phyloP scores from a whole-genome alignment of 2,113 vertebrate species.

The Nyctereutes procyonoides region DNA sequence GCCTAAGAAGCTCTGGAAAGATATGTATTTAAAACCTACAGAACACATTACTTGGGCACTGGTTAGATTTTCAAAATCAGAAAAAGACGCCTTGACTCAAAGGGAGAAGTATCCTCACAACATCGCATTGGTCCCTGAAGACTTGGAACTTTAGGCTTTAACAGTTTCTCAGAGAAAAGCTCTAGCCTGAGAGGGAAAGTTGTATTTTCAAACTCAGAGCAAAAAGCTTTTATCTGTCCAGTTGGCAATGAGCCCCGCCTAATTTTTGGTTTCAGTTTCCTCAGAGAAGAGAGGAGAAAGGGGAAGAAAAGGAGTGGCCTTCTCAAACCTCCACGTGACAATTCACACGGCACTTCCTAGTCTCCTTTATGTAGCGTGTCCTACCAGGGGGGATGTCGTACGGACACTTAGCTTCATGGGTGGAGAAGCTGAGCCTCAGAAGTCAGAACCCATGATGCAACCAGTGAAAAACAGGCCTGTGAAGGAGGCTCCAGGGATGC shows the following conservation, averaged over 20 bases:
- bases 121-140: too few relatives aligned
- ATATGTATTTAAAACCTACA: background rate
- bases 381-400: rapidly evolving
- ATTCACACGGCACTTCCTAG: background rate
- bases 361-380: too few relatives aligned
- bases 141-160: background rate
- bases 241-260: background rate
- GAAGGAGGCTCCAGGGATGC: rapidly evolving
- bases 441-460: background rate
- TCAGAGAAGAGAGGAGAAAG: background rate
- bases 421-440: background rate
- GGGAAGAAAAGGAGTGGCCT: background rate
- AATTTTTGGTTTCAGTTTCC: constrained; percentile 72
- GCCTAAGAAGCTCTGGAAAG: background rate
- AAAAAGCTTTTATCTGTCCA: background rate
- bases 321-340: background rate
- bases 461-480: background rate
- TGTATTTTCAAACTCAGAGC: background rate
- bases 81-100: background rate
- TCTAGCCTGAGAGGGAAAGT: background rate
- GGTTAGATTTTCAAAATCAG: background rate
- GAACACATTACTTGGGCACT: background rate
- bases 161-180: background rate
- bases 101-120: background rate
- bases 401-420: background rate